Evolutionary conservation across 2,888 invertebrate species (phyloP).

Genomic region (Rhogogaster chlorosoma): DNA sequence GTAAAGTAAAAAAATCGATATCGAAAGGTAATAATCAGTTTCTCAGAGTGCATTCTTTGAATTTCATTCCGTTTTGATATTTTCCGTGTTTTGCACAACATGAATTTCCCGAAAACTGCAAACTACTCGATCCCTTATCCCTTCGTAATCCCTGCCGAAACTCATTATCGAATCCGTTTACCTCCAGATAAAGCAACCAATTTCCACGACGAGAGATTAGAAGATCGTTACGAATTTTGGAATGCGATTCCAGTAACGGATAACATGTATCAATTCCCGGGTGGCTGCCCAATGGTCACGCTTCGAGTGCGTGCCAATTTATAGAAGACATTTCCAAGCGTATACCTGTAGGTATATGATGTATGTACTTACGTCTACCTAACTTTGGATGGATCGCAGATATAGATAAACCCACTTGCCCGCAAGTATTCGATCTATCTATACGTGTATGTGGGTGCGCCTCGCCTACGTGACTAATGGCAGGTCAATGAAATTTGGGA

Average conservation of each 20-base stretch:
- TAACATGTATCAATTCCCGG: background rate
- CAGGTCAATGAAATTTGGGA: constrained; percentile 38
- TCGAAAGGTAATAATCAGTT: background rate
- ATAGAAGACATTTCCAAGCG: background rate
- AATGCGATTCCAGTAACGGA: background rate
- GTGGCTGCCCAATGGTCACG: background rate
- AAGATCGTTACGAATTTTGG: background rate
- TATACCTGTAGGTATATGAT: background rate
- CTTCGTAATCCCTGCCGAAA: no score
- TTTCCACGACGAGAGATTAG: background rate
- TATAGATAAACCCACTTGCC: constrained; percentile 22
- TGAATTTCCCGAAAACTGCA: background rate
- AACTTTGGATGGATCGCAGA: background rate
- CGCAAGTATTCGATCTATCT: background rate
- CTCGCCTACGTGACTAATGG: constrained; percentile 43
- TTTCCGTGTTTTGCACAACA: background rate
- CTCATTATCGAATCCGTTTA: no score
- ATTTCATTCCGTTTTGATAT: background rate
- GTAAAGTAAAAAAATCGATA: background rate
- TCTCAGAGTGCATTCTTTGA: background rate
- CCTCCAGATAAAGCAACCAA: background rate
- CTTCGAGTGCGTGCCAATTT: background rate
- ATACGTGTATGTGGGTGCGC: background rate
- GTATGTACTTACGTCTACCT: background rate
- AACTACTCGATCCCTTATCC: background rate